Evolutionary conservation across 2,113 vertebrate species (phyloP).

Genomic region (Apus apus): DNA sequence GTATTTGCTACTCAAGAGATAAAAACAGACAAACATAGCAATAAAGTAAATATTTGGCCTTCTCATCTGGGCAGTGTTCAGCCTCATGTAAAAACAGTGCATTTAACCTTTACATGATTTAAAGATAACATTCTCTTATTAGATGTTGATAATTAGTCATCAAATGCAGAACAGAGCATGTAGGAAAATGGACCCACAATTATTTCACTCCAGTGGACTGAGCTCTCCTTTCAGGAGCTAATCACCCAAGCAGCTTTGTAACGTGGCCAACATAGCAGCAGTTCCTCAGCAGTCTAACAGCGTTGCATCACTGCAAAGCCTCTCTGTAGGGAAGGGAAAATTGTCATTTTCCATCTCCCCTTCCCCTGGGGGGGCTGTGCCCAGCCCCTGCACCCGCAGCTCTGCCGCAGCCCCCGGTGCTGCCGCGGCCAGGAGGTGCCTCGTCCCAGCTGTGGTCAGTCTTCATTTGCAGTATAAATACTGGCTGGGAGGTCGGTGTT

Average conservation of each 20-base stretch:
- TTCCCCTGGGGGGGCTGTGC: background rate
- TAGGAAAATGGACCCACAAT: constrained; percentile 60
- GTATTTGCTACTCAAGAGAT: background rate
- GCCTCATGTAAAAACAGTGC: background rate
- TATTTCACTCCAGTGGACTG: constrained; percentile 51
- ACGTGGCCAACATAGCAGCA: constrained; percentile 20
- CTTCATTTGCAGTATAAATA: background rate
- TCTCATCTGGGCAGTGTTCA: background rate
- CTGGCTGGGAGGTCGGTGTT: background rate
- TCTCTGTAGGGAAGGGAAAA: background rate
- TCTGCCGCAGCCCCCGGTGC: too few relatives aligned
- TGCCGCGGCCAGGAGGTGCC: too few relatives aligned
- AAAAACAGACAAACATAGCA: background rate
- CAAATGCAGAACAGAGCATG: constrained; percentile 51
- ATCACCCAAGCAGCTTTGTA: constrained; percentile 62
- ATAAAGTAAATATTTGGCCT: background rate
- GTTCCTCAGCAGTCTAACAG: background rate
- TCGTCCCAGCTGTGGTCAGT: background rate
- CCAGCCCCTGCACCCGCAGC: background rate
- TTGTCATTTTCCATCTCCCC: background rate
- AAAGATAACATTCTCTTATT: constrained; percentile 54
- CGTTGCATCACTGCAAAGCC: background rate
- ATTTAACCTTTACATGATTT: background rate
- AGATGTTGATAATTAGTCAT: constrained; percentile 73
- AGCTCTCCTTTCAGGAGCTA: constrained; percentile 52